Evolutionary conservation across 2,113 vertebrate species (phyloP), one percentile per base, ranked within the genome.

Genomic region (Alaudala cheleensis): DNA sequence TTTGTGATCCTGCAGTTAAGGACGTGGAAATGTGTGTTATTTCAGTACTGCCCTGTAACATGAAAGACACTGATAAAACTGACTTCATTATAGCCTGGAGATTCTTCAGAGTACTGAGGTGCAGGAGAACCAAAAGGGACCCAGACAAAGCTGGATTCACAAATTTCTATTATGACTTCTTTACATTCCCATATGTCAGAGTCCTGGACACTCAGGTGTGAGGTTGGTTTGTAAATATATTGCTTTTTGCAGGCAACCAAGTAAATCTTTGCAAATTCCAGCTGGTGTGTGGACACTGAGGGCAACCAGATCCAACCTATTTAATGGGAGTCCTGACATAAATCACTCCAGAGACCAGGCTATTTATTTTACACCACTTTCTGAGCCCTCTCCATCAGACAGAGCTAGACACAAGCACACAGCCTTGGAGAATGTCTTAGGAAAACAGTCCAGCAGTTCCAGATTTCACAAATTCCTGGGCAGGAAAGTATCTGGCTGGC

Each of bases 381-480:
- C 60, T 91, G 60, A 93, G 78, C 53, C 25, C 56, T 90, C 42
- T 76, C 61, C 61, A 50, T 72, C 72, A 79, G 65, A 56, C 0
- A 81, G 22, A 90, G 66, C 51, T 40, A 70, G 76, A 90, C 39
- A 60, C 47, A 80, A 60, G 16, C 2, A 5, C 90, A 45, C 23
- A 88, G 60, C 53, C 39, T 39, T 15, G 5, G 42, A 92, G 42
- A 5, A 28, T 28, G 31, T 33, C 64, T 86, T 49, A 53, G 49
- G 28, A 54, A 93, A 85, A 65, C 23, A 86, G n/a, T 8, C 37
- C 40, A 71, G 6, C 4, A 2, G 29, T 37, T 86, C 77, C 80
- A 92, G 65, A 84, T 95, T 88, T 95, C 69, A 86, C 42, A 88
- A 94, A 88, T 91, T 95, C 53, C 85, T 92, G 79, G 29, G 78